Percentiles rank a stretch among this genome's conserved stretches.
Evolutionary conservation across 2,888 invertebrate genomes (phyloP).

Genomic region (Escarpia spicata): DNA sequence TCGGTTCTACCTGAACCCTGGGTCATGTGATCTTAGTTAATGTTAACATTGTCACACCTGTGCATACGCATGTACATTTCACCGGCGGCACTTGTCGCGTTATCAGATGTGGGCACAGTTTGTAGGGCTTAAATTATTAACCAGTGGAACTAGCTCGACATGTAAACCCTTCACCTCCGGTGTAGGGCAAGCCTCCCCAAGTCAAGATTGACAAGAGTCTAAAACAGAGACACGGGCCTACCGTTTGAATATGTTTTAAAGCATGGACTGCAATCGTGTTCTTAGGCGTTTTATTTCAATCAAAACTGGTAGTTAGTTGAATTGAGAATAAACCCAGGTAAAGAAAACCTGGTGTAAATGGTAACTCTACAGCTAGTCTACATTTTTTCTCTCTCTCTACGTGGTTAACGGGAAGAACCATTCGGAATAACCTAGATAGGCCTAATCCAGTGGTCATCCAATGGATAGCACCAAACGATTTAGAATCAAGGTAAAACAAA

Average conservation of each 20-base stretch:
- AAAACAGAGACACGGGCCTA: background rate
- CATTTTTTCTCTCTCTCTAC: too few species aligned
- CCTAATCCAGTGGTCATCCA: too few species aligned
- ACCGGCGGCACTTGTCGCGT: background rate
- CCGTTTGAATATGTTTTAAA: background rate
- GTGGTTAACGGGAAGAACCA: too few species aligned
- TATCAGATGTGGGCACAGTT: background rate
- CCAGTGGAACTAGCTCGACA: background rate
- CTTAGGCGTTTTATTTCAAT: background rate
- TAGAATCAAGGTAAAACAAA: too few species aligned
- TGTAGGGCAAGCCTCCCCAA: background rate
- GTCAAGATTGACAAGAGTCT: background rate
- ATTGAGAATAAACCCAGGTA: too few species aligned
- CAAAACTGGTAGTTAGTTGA: too few species aligned
- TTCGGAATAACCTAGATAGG: too few species aligned
- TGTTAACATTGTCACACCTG: background rate
- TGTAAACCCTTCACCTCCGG: background rate
- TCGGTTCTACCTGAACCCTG: conserved; percentile 13
- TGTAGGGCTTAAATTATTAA: background rate
- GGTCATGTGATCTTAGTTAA: background rate
- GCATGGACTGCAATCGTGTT: background rate
- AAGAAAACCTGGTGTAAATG: too few species aligned
- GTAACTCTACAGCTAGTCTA: too few species aligned
- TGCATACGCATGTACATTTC: background rate
- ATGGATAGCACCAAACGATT: too few species aligned